Conservation (phyloP, 2,113 vertebrate genomes). For the Centrocercus urophasianus region DNA sequence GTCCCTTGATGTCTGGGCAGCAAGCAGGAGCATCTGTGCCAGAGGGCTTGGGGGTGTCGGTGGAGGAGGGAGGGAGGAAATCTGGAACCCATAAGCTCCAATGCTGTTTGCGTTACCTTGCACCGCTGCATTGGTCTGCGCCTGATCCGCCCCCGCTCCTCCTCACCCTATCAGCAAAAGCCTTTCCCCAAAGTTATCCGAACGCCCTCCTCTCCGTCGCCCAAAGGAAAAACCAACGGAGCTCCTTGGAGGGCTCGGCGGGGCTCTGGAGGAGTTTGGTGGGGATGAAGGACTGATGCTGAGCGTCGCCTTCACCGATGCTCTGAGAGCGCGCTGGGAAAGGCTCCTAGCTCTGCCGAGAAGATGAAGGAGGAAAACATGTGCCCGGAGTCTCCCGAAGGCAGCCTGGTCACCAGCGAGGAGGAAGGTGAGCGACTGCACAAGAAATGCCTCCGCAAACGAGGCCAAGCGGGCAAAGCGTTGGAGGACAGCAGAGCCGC, state of each 20-base stretch:
- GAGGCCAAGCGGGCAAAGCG: conserved; percentile 77
- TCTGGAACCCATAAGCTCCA: conserved; percentile 92
- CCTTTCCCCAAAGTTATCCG: conserved; percentile 47
- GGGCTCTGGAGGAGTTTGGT: not conserved
- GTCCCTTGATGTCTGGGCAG: conserved; percentile 5
- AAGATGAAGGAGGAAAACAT: conserved; percentile 86
- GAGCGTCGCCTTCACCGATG: not conserved
- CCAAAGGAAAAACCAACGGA: conserved; percentile 59
- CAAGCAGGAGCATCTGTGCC: conserved; percentile 68
- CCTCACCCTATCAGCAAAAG: conserved; percentile 72
- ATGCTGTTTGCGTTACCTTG: conserved; percentile 82
- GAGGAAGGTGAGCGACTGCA: conserved; percentile 81
- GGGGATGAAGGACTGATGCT: conserved; percentile 1
- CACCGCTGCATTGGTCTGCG: conserved; percentile 81
- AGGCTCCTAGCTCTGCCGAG: not conserved
- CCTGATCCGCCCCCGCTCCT: conserved; percentile 75
- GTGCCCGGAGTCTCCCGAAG: conserved; percentile 85
- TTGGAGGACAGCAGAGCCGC: conserved; percentile 57
- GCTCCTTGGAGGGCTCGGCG: conserved; percentile 52
- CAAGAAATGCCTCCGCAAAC: conserved; percentile 81
- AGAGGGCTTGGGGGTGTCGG: conserved; percentile 47
- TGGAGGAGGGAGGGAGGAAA: conserved; percentile 74
- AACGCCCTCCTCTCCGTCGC: conserved; percentile 63
- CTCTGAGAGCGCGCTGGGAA: not conserved
- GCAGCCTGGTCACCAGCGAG: conserved; percentile 83